phyloP scores from a whole-genome alignment of 2,797 vertebrate species.

The Petrocephalus schoutedeni region DNA sequence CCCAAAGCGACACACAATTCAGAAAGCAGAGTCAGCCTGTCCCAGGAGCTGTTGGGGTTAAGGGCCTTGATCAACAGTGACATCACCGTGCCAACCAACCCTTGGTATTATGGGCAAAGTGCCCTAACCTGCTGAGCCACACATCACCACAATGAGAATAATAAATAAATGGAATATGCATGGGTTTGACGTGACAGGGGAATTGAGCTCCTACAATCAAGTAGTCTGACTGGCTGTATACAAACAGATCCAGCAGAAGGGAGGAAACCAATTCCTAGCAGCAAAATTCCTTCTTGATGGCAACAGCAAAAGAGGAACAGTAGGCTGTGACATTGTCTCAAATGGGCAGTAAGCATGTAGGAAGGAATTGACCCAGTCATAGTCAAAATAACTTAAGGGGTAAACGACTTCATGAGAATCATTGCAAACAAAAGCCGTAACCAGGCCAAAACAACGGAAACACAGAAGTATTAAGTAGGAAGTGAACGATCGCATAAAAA shows the following conservation, averaged over 20 bases:
- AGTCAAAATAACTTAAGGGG: neutral
- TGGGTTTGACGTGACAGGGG: neutral
- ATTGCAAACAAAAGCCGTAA: neutral
- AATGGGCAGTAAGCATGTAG: slow-evolving; percentile 23
- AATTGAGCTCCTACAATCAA: neutral
- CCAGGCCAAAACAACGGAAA: neutral
- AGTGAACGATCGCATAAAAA: neutral
- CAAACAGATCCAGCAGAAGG: slow-evolving; percentile 25
- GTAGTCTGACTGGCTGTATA: slow-evolving; percentile 28
- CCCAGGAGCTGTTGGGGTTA: neutral
- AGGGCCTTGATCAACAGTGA: neutral
- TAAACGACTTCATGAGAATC: neutral
- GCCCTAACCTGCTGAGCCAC: neutral
- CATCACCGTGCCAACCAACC: neutral
- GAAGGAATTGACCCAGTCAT: neutral
- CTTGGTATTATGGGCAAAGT: neutral
- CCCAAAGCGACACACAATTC: neutral
- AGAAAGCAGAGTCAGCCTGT: neutral
- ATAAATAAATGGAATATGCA: neutral
- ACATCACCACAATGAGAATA: neutral
- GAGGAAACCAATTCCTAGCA: slow-evolving; percentile 12
- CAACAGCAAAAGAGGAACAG: slow-evolving; percentile 23
- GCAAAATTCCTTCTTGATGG: slow-evolving; percentile 24
- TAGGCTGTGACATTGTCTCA: slow-evolving; percentile 36
- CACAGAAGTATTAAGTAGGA: neutral